Conservation (phyloP, 2,888 invertebrate species). For the Drosophila atroscutellata region DNA sequence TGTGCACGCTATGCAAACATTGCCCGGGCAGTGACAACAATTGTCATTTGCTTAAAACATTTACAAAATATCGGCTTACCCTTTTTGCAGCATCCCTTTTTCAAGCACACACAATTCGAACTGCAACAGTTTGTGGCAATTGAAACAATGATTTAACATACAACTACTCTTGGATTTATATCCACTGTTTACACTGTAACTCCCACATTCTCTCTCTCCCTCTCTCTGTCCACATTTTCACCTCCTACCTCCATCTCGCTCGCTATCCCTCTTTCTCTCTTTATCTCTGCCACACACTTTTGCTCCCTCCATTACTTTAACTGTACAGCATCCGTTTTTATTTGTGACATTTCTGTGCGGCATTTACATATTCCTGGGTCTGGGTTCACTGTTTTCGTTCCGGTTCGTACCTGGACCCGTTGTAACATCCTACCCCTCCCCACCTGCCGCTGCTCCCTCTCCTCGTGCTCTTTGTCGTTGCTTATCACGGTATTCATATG, state of each 20-base stretch:
- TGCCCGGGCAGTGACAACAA: constrained; percentile 67
- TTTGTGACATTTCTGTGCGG: constrained; percentile 40
- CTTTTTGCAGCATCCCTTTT: neutral
- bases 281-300: neutral
- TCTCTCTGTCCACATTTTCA: neutral
- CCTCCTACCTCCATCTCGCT: neutral
- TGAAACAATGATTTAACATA: constrained; percentile 41
- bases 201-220: neutral
- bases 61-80: neutral
- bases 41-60: constrained; percentile 43
- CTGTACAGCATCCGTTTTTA: constrained; percentile 36
- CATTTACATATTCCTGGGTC: constrained; percentile 61
- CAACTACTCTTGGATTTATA: constrained; percentile 9
- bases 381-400: constrained; percentile 19
- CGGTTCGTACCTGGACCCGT: neutral
- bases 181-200: neutral
- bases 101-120: constrained; percentile 6
- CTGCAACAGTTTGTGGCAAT: constrained; percentile 59
- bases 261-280: neutral
- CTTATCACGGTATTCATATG: constrained; percentile 64
- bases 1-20: constrained; percentile 66
- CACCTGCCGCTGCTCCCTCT: neutral
- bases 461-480: neutral
- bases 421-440: neutral
- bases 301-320: neutral